Evolutionary conservation across 2,888 invertebrate species (phyloP), one percentile per base, ranked within the genome.

Genomic region (Aphodius granarius): DNA sequence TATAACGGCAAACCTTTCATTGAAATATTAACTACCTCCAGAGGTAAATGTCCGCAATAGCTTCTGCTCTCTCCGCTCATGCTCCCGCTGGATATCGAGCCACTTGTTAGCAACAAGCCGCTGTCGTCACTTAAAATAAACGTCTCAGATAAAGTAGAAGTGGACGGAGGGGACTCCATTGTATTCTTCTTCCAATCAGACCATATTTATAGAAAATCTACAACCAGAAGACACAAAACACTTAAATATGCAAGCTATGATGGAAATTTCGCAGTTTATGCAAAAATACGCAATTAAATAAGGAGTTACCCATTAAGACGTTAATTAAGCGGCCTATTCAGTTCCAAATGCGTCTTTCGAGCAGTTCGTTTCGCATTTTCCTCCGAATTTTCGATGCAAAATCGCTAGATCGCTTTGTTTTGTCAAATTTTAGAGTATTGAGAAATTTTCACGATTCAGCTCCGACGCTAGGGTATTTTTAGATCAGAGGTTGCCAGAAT

Each of bases 131-230:
- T 93, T 85, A 93, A 89, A 82, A 91, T 91, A 87, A 92, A 92
- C 82, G 91, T 92, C 86, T 93, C 93, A 81, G 93, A 93, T 88
- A 92, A 92, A 85, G 92, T 91, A 81, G 93, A 93, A 87, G 92
- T 93, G 80, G 92, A 91, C 84, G 93, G 93, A 85, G 94, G 93
- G 83, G 93, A 94, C 90, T 94, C 94, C 94, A 94, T 94, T 84
- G 86, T 88, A 65, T 71, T 22, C n/a, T 17, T 72, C n/a, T 71
- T 66, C 0, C 18, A 6, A 63, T 66, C 72, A 72, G 16, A 76
- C 70, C 73, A 76, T 71, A 19, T 73, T 73, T 21, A 68, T 22
- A 21, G 22, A 43, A 43, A 43, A 43, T 43, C 43, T 43, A 43
- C 43, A 43, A 43, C 43, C 43, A 43, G 13, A 43, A 9, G 3